A percentile compares a stretch with the other conserved stretches of the same genome.
These are phyloP conservation scores for Coendou prehensilis DNA, from an alignment of 2,797 vertebrate genomes.

Conservation along the genomic window DNA sequence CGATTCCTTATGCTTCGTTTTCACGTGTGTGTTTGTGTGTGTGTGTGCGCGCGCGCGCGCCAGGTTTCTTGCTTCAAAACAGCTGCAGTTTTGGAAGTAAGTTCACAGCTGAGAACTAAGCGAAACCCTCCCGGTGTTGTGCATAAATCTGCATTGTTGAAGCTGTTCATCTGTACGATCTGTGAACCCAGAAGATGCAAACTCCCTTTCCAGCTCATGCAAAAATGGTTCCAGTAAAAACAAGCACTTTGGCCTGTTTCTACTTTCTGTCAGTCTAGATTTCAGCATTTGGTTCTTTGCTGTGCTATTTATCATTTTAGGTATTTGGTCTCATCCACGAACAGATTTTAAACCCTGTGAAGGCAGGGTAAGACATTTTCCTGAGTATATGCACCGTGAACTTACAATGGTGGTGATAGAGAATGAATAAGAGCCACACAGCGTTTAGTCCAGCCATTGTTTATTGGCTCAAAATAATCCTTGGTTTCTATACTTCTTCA, in stretches of 20 bases:
- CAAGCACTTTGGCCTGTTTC: slow-evolving; percentile 8
- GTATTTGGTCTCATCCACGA: neutral
- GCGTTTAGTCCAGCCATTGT: neutral
- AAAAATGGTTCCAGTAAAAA: slow-evolving; percentile 59
- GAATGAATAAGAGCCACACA: neutral
- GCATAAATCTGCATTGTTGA: slow-evolving; percentile 60
- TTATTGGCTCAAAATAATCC: neutral
- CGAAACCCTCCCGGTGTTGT: neutral
- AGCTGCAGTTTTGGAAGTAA: slow-evolving; percentile 68
- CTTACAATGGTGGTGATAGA: slow-evolving; percentile 20
- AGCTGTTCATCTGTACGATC: slow-evolving; percentile 35
- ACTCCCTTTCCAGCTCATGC: slow-evolving; percentile 19
- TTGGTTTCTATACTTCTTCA: neutral
- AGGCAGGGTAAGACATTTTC: neutral
- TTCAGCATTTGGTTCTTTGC: slow-evolving; percentile 16
- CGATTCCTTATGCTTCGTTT: neutral
- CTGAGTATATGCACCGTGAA: neutral
- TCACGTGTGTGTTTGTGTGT: neutral
- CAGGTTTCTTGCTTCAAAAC: slow-evolving; percentile 68
- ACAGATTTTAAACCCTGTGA: slow-evolving; percentile 31
- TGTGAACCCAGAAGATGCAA: slow-evolving; percentile 45
- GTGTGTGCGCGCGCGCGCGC: neutral
- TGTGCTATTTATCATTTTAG: slow-evolving; percentile 29
- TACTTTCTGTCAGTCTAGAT: neutral
- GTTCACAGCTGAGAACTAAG: slow-evolving; percentile 50